phyloP scores from a whole-genome alignment of 1,140 invertebrate species.

The Maniola jurtina region DNA sequence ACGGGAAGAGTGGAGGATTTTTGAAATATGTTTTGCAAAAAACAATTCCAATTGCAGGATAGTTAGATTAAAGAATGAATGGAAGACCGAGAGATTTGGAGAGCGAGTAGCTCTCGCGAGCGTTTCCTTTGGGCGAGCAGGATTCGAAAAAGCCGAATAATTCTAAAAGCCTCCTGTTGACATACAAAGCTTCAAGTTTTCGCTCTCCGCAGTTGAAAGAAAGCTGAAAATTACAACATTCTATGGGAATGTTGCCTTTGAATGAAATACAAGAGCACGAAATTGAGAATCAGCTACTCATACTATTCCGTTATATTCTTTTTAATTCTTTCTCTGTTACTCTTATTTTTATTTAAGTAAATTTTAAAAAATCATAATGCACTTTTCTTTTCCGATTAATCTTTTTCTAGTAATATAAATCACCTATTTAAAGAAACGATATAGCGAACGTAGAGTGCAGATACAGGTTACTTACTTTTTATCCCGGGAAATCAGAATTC shows the following conservation, averaged over 20 bases:
- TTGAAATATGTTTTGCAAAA: slow-evolving; percentile 22
- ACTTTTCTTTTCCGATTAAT: too few relatives aligned
- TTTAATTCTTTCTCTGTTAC: not conserved
- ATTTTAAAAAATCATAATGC: not conserved
- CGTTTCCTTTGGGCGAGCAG: slow-evolving; percentile 38
- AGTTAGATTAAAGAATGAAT: slow-evolving; percentile 36
- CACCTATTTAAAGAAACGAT: too few relatives aligned
- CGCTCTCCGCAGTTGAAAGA: slow-evolving; percentile 40
- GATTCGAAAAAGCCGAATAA: slow-evolving; percentile 38
- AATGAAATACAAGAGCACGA: slow-evolving; percentile 31
- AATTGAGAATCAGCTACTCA: slow-evolving; percentile 34
- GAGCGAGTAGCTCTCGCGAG: slow-evolving; percentile 21
- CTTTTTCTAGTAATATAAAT: too few relatives aligned
- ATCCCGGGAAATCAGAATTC: too few relatives aligned
- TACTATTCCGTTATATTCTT: slow-evolving; percentile 16
- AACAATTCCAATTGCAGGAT: slow-evolving; percentile 31
- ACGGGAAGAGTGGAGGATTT: slow-evolving; percentile 16
- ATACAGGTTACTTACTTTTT: too few relatives aligned
- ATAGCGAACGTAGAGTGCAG: too few relatives aligned
- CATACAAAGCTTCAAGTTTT: slow-evolving; percentile 40
- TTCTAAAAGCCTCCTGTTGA: slow-evolving; percentile 41
- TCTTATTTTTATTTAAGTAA: not conserved
- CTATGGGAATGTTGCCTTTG: slow-evolving; percentile 36
- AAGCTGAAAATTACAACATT: slow-evolving; percentile 43
- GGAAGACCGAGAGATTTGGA: slow-evolving; percentile 28